These are phyloP conservation scores for Dipus sagitta DNA, from an alignment of 2,797 vertebrate species.

Conservation along the genomic window DNA sequence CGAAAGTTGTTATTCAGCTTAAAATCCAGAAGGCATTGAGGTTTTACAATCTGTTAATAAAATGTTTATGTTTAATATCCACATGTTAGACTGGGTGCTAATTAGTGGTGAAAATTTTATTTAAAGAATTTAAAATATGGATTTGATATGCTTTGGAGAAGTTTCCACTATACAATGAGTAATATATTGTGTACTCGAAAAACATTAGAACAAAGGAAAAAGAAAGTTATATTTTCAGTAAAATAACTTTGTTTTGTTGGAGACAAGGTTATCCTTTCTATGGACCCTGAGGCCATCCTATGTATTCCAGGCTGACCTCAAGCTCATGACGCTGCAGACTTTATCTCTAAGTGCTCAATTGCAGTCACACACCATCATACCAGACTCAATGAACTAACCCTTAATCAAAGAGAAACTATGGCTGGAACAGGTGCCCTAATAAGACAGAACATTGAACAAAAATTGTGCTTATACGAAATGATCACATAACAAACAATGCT, in stretches of 20 bases:
- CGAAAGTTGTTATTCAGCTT: not conserved
- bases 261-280: not conserved
- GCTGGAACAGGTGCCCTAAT: not conserved
- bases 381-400: not conserved
- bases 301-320: not conserved
- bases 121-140: conserved; percentile 40
- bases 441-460: not conserved
- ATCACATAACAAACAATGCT: not conserved
- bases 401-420: conserved; percentile 31
- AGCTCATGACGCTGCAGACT: not conserved
- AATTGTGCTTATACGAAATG: not conserved
- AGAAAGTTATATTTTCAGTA: not conserved
- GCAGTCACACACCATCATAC: not conserved
- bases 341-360: not conserved
- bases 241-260: not conserved
- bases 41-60: conserved; percentile 36
- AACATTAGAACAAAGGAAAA: conserved; percentile 9
- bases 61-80: conserved; percentile 15
- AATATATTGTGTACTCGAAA: not conserved
- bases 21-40: not conserved
- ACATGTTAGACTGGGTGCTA: not conserved
- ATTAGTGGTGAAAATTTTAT: conserved; percentile 25
- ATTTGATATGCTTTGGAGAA: conserved; percentile 14
- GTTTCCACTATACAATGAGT: not conserved
- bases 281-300: not conserved